Percentiles rank a stretch among this genome's conserved stretches.
These are phyloP conservation scores for Aphidius colemani DNA, from an alignment of 2,888 invertebrate species.

Conservation along the genomic window DNA sequence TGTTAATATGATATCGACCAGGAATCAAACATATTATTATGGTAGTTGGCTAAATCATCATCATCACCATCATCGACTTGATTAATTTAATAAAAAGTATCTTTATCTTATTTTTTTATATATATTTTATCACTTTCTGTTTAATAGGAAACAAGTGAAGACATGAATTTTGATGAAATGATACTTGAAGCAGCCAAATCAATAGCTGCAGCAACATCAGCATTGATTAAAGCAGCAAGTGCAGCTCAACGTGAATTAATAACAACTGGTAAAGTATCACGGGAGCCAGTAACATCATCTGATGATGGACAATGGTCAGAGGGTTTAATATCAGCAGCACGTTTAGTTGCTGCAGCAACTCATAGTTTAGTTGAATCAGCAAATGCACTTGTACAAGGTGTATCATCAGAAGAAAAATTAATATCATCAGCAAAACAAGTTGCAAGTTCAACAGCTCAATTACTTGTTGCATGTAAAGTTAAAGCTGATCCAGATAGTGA, in stretches of 20 bases:
- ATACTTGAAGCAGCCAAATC: constrained; percentile 97
- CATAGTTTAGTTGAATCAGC: constrained; percentile 98
- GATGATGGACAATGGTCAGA: constrained; percentile 99
- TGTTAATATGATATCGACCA: constrained; percentile 88
- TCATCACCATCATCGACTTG: neutral
- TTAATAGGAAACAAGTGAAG: constrained; percentile 84
- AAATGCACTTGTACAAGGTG: constrained; percentile 91
- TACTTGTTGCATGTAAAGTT: constrained; percentile 97
- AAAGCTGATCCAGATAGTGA: constrained; percentile 97
- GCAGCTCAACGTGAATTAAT: constrained; percentile 96
- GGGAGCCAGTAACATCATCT: constrained; percentile 81
- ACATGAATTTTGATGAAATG: constrained; percentile 98
- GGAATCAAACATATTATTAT: constrained; percentile 99
- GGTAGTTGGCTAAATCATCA: constrained; percentile 62
- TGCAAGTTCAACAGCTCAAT: constrained; percentile 95
- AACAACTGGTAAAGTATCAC: constrained; percentile 83
- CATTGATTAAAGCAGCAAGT: constrained; percentile 93
- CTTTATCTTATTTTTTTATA: too few relatives aligned
- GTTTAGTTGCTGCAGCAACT: constrained; percentile 95
- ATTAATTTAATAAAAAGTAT: neutral
- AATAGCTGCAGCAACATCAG: constrained; percentile 96
- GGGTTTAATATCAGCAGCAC: constrained; percentile 92
- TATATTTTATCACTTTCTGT: neutral
- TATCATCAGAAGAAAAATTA: constrained; percentile 91
- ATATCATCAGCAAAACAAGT: constrained; percentile 96